These are phyloP conservation scores for Drosophila oshimai DNA, from an alignment of 1,140 invertebrate species.

Conservation along the genomic window DNA sequence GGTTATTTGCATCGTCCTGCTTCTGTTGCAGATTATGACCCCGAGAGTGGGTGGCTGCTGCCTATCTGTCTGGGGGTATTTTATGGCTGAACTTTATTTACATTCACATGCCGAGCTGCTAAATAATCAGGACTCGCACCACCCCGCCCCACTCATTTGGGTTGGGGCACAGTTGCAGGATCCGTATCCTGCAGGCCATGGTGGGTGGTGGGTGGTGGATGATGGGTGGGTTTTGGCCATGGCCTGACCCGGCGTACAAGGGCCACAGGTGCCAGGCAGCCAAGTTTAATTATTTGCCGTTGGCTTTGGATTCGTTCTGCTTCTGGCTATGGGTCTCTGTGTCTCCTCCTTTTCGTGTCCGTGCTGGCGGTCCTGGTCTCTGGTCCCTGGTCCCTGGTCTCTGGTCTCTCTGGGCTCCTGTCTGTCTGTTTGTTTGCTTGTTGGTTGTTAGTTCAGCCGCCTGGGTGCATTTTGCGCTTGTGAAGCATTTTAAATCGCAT, in stretches of 20 bases:
- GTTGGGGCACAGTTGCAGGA: conserved; percentile 49
- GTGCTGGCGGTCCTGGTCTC: conserved; percentile 13
- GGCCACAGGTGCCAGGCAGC: conserved; percentile 68
- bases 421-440: conserved; percentile 33
- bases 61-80: conserved; percentile 63
- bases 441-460: conserved; percentile 48
- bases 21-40: conserved; percentile 52
- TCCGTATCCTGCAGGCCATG: neutral
- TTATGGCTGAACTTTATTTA: conserved; percentile 76
- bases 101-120: conserved; percentile 59
- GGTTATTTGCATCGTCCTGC: conserved; percentile 28
- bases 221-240: conserved; percentile 11
- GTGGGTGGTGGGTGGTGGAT: too few relatives aligned
- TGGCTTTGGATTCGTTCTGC: conserved; percentile 35
- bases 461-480: conserved; percentile 58
- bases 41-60: neutral
- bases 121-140: conserved; percentile 26
- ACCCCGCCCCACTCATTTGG: conserved; percentile 23
- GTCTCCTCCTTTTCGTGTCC: neutral
- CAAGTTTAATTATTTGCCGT: conserved; percentile 75
- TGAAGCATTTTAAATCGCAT: conserved; percentile 68
- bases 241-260: conserved; percentile 35
- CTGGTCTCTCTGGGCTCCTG: neutral
- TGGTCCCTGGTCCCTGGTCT: conserved; percentile 1
- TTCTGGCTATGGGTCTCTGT: conserved; percentile 1